These are phyloP conservation scores for Xylota sylvarum DNA, from an alignment of 2,888 invertebrate species.

Conservation along the genomic window DNA sequence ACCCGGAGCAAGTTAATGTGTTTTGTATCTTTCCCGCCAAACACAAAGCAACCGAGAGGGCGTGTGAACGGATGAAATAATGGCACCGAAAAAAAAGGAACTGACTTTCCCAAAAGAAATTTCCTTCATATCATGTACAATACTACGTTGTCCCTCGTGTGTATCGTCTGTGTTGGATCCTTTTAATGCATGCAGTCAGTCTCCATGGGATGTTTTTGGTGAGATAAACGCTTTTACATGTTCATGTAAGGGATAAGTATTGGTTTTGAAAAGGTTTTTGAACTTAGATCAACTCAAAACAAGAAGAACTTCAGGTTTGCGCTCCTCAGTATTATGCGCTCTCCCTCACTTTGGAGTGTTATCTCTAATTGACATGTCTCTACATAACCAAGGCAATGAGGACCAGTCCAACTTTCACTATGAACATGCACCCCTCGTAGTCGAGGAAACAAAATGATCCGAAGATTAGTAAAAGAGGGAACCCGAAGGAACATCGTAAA, in stretches of 20 bases:
- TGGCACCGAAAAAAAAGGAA: slow-evolving; percentile 20
- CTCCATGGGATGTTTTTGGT: slow-evolving; percentile 61
- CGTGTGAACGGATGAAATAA: slow-evolving; percentile 49
- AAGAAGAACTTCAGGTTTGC: too few species aligned
- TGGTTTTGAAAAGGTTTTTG: background rate
- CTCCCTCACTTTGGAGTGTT: too few species aligned
- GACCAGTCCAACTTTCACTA: too few species aligned
- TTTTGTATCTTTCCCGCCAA: slow-evolving; percentile 53
- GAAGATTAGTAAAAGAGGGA: too few species aligned
- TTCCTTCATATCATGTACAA: slow-evolving; percentile 34
- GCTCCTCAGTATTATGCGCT: too few species aligned
- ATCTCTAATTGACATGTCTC: too few species aligned
- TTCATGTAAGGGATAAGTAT: background rate
- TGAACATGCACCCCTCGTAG: too few species aligned
- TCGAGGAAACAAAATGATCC: too few species aligned
- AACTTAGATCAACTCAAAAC: too few species aligned
- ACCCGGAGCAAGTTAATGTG: slow-evolving; percentile 46
- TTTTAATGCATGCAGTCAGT: slow-evolving; percentile 68
- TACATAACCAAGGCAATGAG: too few species aligned
- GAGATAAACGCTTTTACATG: slow-evolving; percentile 38
- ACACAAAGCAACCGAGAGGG: slow-evolving; percentile 43
- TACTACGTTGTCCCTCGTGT: slow-evolving; percentile 3
- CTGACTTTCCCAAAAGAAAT: slow-evolving; percentile 45
- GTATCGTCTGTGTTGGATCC: slow-evolving; percentile 45
- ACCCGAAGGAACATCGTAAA: too few species aligned